Evolutionary conservation across 92 coral and sea anemone species (phyloP).

Genomic region (Anthopleura xanthogrammica): DNA sequence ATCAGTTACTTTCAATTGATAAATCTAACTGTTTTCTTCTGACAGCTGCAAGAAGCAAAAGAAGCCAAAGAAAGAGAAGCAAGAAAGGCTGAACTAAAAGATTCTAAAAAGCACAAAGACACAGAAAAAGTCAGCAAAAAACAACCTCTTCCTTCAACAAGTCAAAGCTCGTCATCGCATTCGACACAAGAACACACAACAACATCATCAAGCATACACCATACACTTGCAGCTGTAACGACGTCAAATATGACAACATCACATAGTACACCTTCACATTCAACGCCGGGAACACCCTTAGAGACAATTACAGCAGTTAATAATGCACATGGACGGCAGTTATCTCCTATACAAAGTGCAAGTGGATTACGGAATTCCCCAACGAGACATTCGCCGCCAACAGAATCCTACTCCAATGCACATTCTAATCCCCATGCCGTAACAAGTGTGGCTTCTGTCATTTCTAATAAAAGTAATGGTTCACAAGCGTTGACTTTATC

Average conservation of each 20-base stretch:
- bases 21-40: too few species aligned
- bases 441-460: conserved; percentile 46
- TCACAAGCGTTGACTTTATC: conserved; percentile 76
- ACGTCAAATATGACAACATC: conserved; percentile 24
- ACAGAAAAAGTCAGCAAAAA: conserved; percentile 70
- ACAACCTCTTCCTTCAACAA: conserved; percentile 66
- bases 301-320: conserved; percentile 63
- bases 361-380: conserved; percentile 62
- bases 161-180: conserved; percentile 61
- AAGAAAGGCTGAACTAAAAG: conserved; percentile 61
- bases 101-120: conserved; percentile 73
- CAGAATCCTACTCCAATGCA: conserved; percentile 45
- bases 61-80: conserved; percentile 76
- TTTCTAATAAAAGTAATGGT: conserved; percentile 54
- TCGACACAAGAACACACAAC: conserved; percentile 53
- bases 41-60: conserved; percentile 59
- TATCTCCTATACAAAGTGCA: conserved; percentile 83
- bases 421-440: conserved; percentile 42
- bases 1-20: too few species aligned
- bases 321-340: conserved; percentile 69
- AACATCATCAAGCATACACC: conserved; percentile 30
- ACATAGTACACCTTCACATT: conserved; percentile 52
- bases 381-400: conserved; percentile 36
- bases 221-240: conserved; percentile 38
- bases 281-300: conserved; percentile 64